Evolutionary conservation across 2,797 vertebrate genomes (phyloP), one percentile per base, ranked within the genome.

Genomic region (Neopelma chrysocephalum): DNA sequence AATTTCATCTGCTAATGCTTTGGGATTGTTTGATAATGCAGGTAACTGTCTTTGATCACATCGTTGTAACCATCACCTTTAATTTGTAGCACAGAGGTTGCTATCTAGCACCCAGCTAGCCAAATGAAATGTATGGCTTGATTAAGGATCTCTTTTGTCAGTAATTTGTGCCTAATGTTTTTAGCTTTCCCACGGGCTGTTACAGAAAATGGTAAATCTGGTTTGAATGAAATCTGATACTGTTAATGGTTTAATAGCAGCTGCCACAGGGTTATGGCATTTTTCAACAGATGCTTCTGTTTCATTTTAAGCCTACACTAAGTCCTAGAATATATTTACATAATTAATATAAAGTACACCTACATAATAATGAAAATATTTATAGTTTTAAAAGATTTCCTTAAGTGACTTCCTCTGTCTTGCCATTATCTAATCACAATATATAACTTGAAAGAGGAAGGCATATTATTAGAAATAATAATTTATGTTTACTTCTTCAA

Each of bases 191-290:
- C 97, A 98, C 95, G 96, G 98, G 97, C 97, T 97, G 97, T 97
- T 98, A 97, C 91, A 97, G 97, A 97, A 98, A 98, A 98, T 97
- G 96, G 97, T 97, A 98, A 98, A 98, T 98, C 97, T 98, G 98
- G 97, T 98, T 98, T 98, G 98, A 98, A 98, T 98, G 97, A 98
- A 98, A 98, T 90, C 78, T 95, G 96, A 98, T 98, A 96, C 96
- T 96, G 97, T 95, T 98, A 98, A 98, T 98, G 97, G 97, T 98
- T 98, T 97, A 98, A 98, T 97, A 97, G 97, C 96, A 97, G 95
- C 97, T 98, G 98, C 98, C 96, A 97, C 95, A 96, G 96, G 98
- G 97, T 98, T 97, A 97, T 95, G 96, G 97, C 89, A 95, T 97
- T 97, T 97, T 97, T 98, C 97, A 98, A 93, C 97, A 97, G 98